Conservation (phyloP, 2,888 invertebrate genomes). For the Drosophila nr. perissopoda region DNA sequence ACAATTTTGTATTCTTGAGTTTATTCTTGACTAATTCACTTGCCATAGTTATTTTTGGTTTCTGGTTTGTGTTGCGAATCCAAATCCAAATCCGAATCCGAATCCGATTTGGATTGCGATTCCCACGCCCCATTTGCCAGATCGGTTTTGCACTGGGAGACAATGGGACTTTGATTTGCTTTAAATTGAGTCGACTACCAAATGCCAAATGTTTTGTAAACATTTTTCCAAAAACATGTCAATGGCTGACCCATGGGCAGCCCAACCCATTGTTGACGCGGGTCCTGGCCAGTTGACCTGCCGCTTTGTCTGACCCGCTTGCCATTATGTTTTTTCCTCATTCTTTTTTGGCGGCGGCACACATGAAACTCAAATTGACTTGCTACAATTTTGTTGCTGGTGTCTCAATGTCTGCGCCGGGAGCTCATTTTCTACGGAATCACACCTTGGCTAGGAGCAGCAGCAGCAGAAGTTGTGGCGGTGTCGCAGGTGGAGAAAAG, state of each 20-base stretch:
- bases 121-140: conserved; percentile 66
- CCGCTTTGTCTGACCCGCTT: conserved; percentile 59
- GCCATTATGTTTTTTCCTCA: conserved; percentile 24
- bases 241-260: conserved; percentile 49
- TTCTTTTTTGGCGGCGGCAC: conserved; percentile 30
- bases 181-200: conserved; percentile 60
- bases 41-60: neutral
- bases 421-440: conserved; percentile 67
- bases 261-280: conserved; percentile 49
- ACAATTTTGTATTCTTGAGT: neutral
- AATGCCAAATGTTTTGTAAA: conserved; percentile 80
- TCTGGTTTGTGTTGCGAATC: neutral
- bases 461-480: conserved; percentile 29
- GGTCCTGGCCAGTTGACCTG: conserved; percentile 41
- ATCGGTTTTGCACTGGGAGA: conserved; percentile 29
- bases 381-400: conserved; percentile 68
- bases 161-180: conserved; percentile 67
- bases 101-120: neutral
- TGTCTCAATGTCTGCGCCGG: conserved; percentile 38
- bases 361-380: conserved; percentile 69
- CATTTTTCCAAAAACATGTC: conserved; percentile 75
- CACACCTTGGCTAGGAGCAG: conserved; percentile 46
- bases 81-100: neutral
- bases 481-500: conserved; percentile 28
- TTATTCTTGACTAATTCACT: conserved; percentile 12